These are phyloP conservation scores for Halotydeus destructor DNA, from an alignment of 1,140 invertebrate species.

Conservation along the genomic window DNA sequence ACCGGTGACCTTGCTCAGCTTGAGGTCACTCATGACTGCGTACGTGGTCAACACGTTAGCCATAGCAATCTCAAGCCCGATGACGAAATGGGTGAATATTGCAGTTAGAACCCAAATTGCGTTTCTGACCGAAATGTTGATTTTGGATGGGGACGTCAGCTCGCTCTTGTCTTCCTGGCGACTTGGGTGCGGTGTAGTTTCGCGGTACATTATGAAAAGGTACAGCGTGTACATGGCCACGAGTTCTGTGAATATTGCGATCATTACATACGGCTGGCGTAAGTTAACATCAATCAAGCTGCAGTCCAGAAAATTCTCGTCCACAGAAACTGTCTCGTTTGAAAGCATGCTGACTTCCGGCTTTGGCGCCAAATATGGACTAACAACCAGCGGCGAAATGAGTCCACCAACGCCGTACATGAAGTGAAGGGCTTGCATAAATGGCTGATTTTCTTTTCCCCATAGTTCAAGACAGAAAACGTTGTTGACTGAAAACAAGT, in stretches of 20 bases:
- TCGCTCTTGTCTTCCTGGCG: not conserved
- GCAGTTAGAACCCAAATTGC: no score
- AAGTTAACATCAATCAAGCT: not conserved
- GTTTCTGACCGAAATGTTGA: no score
- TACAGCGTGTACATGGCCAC: not conserved
- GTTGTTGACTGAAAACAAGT: no score
- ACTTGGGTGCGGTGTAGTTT: not conserved
- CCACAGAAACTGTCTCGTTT: not conserved
- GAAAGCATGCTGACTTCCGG: not conserved
- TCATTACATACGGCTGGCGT: not conserved
- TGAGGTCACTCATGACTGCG: slow-evolving; percentile 21
- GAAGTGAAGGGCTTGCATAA: slow-evolving; percentile 31
- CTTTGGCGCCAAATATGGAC: slow-evolving; percentile 22
- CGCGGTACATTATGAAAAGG: not conserved
- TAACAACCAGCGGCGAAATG: slow-evolving; percentile 28
- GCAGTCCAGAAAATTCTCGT: no score
- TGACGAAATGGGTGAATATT: no score
- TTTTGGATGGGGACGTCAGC: no score
- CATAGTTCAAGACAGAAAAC: no score
- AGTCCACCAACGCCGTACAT: slow-evolving; percentile 30
- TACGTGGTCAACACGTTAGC: slow-evolving; percentile 28
- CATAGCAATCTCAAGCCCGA: slow-evolving; percentile 29
- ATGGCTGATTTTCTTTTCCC: slow-evolving; percentile 28
- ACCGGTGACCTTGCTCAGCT: slow-evolving; percentile 23
- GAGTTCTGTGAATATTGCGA: not conserved